phyloP scores from a whole-genome alignment of 2,797 vertebrate species.

The Delichon dasypus region DNA sequence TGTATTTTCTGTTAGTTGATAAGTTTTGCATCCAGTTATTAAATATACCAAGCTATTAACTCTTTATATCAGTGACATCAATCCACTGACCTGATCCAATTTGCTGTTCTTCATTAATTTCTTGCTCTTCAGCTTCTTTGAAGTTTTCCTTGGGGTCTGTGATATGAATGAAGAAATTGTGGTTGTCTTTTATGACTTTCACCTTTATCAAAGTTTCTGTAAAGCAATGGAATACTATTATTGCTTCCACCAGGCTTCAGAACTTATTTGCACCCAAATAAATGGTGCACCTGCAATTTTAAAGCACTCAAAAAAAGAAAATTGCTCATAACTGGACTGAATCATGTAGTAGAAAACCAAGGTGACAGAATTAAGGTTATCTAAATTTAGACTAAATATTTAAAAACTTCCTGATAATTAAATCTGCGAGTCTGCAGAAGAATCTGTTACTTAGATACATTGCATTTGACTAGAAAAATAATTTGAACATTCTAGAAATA shows the following conservation, averaged over 20 bases:
- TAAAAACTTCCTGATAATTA: neutral
- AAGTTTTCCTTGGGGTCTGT: conserved; percentile 70
- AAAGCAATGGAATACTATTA: neutral
- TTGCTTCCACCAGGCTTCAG: neutral
- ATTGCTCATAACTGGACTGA: neutral
- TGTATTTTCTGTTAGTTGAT: neutral
- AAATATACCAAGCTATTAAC: neutral
- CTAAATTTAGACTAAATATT: neutral
- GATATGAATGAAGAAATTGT: conserved; percentile 88
- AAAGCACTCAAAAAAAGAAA: neutral
- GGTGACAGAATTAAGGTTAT: neutral
- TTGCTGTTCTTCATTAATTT: conserved; percentile 29
- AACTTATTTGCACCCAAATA: neutral
- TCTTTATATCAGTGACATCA: neutral
- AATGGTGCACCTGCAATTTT: neutral
- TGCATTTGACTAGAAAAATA: neutral
- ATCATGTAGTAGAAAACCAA: neutral
- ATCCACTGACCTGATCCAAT: conserved; percentile 28
- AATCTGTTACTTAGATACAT: neutral
- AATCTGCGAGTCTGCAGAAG: neutral
- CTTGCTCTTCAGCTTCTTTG: neutral
- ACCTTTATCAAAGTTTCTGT: conserved; percentile 85
- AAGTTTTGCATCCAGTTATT: neutral
- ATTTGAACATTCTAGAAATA: neutral
- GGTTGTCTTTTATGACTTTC: conserved; percentile 86